Evolutionary conservation across 2,888 invertebrate species (phyloP), one percentile per base, ranked within the genome.

Genomic region (Steinernema hermaphroditum): DNA sequence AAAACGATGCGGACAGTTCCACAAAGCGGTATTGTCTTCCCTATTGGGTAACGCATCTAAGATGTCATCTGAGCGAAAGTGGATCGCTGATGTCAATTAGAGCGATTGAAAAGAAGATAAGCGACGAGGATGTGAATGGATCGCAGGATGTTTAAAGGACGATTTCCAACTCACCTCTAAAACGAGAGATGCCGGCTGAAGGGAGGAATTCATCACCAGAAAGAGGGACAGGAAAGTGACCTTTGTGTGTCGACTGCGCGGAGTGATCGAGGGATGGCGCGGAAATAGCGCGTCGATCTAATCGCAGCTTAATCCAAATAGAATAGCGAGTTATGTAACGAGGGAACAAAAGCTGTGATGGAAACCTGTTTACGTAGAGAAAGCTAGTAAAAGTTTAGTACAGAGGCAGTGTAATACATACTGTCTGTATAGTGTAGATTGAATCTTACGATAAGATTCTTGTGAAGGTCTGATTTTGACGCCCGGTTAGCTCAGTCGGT

Each of bases 401-500:
- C n/a, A n/a, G n/a, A n/a, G n/a, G n/a, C n/a, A n/a, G n/a, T n/a
- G n/a, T n/a, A n/a, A n/a, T n/a, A n/a, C n/a, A n/a, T n/a, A n/a
- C n/a, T n/a, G n/a, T n/a, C n/a, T n/a, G n/a, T n/a, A n/a, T n/a
- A n/a, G n/a, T n/a, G n/a, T n/a, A n/a, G n/a, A n/a, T n/a, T n/a
- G n/a, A n/a, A n/a, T n/a, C n/a, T n/a, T n/a, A n/a, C n/a, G n/a
- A n/a, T n/a, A n/a, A n/a, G n/a, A n/a, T n/a, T n/a, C n/a, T n/a
- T n/a, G n/a, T n/a, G n/a, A n/a, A n/a, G n/a, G n/a, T n/a, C n/a
- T n/a, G n/a, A n/a, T n/a, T n/a, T n/a, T n/a, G n/a, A n/a, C n/a
- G 80, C 80, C 78, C 78, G 79, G 81, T 81, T 81, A 81, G 81
- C 81, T 81, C 81, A 81, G 81, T 81, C 81, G 81, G 81, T 81